Percentiles rank a stretch among this genome's conserved stretches.
Evolutionary conservation across 2,888 invertebrate species (phyloP).

Genomic region (Oithona nana): DNA sequence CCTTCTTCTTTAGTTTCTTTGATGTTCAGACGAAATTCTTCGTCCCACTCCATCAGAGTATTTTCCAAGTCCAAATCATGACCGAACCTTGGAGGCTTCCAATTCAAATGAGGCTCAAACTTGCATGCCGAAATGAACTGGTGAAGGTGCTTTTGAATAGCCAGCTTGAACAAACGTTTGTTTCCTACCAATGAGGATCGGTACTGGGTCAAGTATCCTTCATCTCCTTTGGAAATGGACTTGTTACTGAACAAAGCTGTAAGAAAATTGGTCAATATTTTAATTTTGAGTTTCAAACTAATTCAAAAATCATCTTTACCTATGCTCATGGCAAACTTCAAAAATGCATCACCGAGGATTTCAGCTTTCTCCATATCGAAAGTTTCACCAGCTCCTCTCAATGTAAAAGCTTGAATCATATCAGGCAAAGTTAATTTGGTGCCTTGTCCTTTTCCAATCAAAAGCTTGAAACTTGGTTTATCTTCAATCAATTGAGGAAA

Average conservation of each 20-base stretch:
- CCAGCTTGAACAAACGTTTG: conserved; percentile 64
- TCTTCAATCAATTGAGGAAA: not conserved
- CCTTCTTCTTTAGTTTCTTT: not conserved
- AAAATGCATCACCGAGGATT: conserved; percentile 69
- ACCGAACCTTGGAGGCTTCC: not conserved
- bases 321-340: conserved; percentile 56
- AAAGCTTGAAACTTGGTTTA: not conserved
- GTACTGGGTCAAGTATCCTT: conserved; percentile 56
- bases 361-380: conserved; percentile 63
- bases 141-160: conserved; percentile 37
- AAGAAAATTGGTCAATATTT: too few relatives aligned
- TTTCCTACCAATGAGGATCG: conserved; percentile 56
- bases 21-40: not conserved
- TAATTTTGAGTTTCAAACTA: conserved; percentile 49
- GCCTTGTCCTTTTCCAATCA: not conserved
- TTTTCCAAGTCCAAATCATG: not conserved
- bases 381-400: conserved; percentile 48
- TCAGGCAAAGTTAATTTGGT: conserved; percentile 13
- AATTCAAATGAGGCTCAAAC: not conserved
- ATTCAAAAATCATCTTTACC: too few relatives aligned
- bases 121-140: conserved; percentile 31
- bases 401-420: conserved; percentile 41
- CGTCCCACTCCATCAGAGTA: not conserved
- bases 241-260: too few relatives aligned
- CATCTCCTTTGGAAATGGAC: conserved; percentile 34